Percentiles rank a stretch among this genome's conserved stretches.
phyloP scores from a whole-genome alignment of 2,797 vertebrate species.

The Siniperca undulata region DNA sequence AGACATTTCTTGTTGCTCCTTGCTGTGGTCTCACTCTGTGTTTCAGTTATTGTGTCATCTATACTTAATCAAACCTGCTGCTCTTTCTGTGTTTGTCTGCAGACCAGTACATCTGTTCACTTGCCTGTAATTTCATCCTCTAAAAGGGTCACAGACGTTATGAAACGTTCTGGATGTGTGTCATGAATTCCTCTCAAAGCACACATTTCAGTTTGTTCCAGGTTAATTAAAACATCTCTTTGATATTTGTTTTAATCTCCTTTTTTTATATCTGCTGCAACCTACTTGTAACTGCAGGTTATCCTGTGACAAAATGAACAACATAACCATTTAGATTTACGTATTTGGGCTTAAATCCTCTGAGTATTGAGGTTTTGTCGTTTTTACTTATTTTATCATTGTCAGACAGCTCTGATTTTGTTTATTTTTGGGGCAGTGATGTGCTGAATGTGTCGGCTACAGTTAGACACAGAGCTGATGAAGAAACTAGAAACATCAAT shows the following conservation, averaged over 20 bases:
- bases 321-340: constrained; percentile 7
- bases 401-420: constrained; percentile 45
- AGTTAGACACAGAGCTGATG: constrained; percentile 57
- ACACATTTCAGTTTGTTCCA: constrained; percentile 31
- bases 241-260: constrained; percentile 2
- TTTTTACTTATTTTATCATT: constrained; percentile 31
- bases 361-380: constrained; percentile 27
- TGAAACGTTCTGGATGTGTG: constrained; percentile 43
- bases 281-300: constrained; percentile 12
- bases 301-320: neutral
- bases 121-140: constrained; percentile 47
- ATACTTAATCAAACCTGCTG: neutral
- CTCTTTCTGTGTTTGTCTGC: constrained; percentile 2
- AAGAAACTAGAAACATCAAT: constrained; percentile 19
- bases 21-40: neutral
- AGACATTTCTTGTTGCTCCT: neutral
- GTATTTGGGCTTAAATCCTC: constrained; percentile 41
- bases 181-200: constrained; percentile 36
- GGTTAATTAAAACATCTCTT: constrained; percentile 40
- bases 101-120: constrained; percentile 26
- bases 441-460: constrained; percentile 68
- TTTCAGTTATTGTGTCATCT: neutral
- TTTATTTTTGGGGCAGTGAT: constrained; percentile 66
- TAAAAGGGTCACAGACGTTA: constrained; percentile 60
- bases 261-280: neutral